Conservation (phyloP, 2,888 invertebrate genomes). For the Conomelus anceps region DNA sequence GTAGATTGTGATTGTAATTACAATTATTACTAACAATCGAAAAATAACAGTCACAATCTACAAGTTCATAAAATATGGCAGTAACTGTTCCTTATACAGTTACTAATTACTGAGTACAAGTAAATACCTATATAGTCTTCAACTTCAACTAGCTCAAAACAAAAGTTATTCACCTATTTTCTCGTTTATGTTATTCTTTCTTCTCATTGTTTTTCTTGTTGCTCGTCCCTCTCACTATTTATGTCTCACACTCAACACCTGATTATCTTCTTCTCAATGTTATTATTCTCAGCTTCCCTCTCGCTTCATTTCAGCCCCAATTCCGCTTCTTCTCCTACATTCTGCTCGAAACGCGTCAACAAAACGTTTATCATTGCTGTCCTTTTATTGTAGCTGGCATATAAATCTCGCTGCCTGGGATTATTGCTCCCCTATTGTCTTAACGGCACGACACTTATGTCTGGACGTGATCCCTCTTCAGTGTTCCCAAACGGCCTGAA, state of each 20-base stretch:
- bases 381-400: not conserved
- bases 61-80: too few relatives aligned
- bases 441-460: not conserved
- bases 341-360: not conserved
- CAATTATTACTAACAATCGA: too few relatives aligned
- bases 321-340: not conserved
- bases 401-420: not conserved
- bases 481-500: not conserved
- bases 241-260: too few relatives aligned
- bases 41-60: too few relatives aligned
- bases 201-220: not conserved
- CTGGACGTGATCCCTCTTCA: not conserved
- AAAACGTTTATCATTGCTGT: not conserved
- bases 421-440: not conserved
- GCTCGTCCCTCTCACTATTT: not conserved
- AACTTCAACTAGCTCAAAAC: too few relatives aligned
- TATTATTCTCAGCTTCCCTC: not conserved
- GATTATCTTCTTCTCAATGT: not conserved
- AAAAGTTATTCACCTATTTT: too few relatives aligned
- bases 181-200: not conserved
- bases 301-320: not conserved
- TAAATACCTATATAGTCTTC: too few relatives aligned
- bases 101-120: too few relatives aligned
- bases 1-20: too few relatives aligned
- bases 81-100: too few relatives aligned